phyloP scores from a whole-genome alignment of 1,140 invertebrate genomes.

The Conus ventricosus region DNA sequence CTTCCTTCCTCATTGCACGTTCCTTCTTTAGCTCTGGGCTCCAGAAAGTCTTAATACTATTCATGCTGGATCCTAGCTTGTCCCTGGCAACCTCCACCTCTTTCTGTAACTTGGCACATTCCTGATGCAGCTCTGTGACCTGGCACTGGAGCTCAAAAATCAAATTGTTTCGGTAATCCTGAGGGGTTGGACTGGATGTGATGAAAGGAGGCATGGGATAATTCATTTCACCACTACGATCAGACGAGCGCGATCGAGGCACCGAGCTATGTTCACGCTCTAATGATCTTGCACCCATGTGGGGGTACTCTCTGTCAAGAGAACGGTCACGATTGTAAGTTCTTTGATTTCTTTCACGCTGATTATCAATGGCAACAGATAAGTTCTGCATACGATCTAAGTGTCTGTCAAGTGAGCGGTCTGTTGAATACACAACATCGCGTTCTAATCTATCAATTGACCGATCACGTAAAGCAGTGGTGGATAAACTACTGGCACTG shows the following conservation, averaged over 20 bases:
- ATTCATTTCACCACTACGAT: constrained; percentile 55
- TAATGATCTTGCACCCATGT: constrained; percentile 71
- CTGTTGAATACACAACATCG: constrained; percentile 56
- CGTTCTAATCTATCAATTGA: constrained; percentile 61
- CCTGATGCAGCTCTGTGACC: constrained; percentile 95
- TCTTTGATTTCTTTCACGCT: constrained; percentile 23
- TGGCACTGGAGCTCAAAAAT: constrained; percentile 95
- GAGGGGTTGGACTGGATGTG: constrained; percentile 55
- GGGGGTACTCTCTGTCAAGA: constrained; percentile 70
- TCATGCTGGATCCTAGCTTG: constrained; percentile 98
- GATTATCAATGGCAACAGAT: constrained; percentile 46
- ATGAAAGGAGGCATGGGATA: constrained; percentile 47
- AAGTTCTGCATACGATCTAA: constrained; percentile 61
- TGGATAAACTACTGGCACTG: constrained; percentile 56
- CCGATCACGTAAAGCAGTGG: constrained; percentile 49
- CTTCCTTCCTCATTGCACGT: constrained; percentile 95
- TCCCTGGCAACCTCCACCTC: constrained; percentile 98
- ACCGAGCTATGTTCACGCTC: constrained; percentile 66
- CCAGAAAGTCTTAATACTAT: constrained; percentile 99
- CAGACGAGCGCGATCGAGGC: constrained; percentile 59
- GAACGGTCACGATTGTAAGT: constrained; percentile 65
- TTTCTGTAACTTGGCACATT: constrained; percentile 96
- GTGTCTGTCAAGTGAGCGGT: constrained; percentile 64
- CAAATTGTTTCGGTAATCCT: constrained; percentile 67
- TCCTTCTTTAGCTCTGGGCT: constrained; percentile 99